Evolutionary conservation across 2,797 vertebrate genomes (phyloP), one percentile per base, ranked within the genome.

Genomic region (Zonotrichia albicollis): DNA sequence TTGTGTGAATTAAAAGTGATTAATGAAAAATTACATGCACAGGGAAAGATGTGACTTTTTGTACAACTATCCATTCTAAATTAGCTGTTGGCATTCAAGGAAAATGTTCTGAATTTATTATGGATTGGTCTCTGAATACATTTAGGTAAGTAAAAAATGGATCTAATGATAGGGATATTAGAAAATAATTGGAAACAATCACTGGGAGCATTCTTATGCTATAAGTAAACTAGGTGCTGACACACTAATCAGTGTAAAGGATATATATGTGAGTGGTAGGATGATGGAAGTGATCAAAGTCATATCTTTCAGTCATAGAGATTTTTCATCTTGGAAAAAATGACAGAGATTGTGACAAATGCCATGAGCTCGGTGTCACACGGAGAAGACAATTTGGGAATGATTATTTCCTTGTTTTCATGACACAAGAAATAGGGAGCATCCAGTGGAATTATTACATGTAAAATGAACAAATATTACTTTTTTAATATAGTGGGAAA

Each of bases 361-460:
- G 78, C 64, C 79, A 18, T 76, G 48, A 87, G 80, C 66, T 72
- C 3, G 5, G 74, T 48, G 64, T 60, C 55, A 87, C 23, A 20
- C 32, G 62, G 55, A 72, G 81, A 87, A 70, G 46, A 84, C n/a
- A 87, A n/a, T 91, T 96, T 76, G 84, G 82, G 71, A 94, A 79
- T 82, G 27, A 91, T 87, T 94, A 94, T 93, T 89, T 79, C 29
- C 34, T 82, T 87, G 75, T 71, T 94, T 96, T 90, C 75, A 74
- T 74, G 38, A 66, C 58, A 90, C n/a, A 70, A 90, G 65, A 82
- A 93, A 76, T 55, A 90, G 29, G 48, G 65, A 83, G 14, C 20
- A 64, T 77, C 51, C 65, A 85, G 48, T 16, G 8, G 53, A 92
- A 87, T 91, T 76, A 83, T 74, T 90, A 38, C 26, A 38, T 18